Evolutionary conservation across 2,113 vertebrate genomes (phyloP).

Genomic region (Apaloderma vittatum): DNA sequence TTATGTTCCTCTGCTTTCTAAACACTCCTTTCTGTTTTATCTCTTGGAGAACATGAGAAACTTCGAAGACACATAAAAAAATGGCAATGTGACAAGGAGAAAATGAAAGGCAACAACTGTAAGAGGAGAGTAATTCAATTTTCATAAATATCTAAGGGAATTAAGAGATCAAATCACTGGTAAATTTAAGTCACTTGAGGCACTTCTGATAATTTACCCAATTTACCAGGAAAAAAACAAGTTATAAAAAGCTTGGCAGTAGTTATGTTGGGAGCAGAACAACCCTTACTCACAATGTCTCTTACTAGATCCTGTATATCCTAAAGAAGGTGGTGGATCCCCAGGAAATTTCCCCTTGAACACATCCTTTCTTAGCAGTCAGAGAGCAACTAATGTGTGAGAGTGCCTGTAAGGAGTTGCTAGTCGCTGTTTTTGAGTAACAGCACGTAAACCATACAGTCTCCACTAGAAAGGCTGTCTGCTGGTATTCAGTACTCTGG

Average conservation of each 20-base stretch:
- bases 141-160: background rate
- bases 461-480: conserved; percentile 28
- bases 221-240: background rate
- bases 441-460: background rate
- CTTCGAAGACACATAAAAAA: background rate
- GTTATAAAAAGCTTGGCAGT: background rate
- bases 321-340: background rate
- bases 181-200: background rate
- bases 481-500: conserved; percentile 2
- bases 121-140: background rate
- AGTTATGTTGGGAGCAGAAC: background rate
- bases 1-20: background rate
- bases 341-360: background rate
- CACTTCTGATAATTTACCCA: background rate
- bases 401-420: conserved; percentile 5
- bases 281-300: background rate
- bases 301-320: background rate
- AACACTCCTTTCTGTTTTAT: background rate
- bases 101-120: background rate
- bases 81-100: background rate
- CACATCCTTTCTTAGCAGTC: background rate
- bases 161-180: background rate
- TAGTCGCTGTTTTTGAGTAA: background rate
- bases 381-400: background rate
- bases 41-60: background rate